Base-by-base conservation (phyloP, 2,888 invertebrate species). In the Netelia inedita region DNA sequence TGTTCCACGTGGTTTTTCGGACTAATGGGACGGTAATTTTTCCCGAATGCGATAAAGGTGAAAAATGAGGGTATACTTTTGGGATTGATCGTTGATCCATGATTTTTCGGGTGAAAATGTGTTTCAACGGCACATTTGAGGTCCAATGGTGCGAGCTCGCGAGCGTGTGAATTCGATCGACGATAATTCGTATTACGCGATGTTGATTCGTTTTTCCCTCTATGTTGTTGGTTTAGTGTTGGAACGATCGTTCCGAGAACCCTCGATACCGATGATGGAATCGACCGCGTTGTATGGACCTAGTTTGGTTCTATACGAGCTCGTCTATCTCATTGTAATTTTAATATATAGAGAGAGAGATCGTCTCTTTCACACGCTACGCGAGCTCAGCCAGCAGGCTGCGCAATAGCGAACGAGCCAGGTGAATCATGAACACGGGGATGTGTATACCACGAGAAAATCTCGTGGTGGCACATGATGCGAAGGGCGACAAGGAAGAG, bases 311-410 rank as follows among this genome's bases (percentile, higher is more conserved):
- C 3, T 66, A 63, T 50, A 14, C 35, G 66, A 55, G 61, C 68
- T 71, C 50, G 66, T 75, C 14, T 35, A 78, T 68, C 35, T 79
- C 71, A 83, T 87, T 87, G 86, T 86, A 66, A 80, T 82, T 85
- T 74, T 79, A 86, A 83, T 82, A 19, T 57, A 28, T 50, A 68
- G 19, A 69, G 61, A 46, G 46, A 80, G 55, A 76, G 57, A 79
- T 57, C 59, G 43, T 78, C 68, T 74, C 68, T 85, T 85, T 84
- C 87, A 80, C 82, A 82, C 84, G 83, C 76, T 80, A 72, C n/a
- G 41, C 55, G 6, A 11, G 46, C 43, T 69, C 46, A 35, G 35
- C 21, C 8, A 63, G 21, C 59, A 50, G 53, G n/a, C 65, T 57
- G 75, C 10, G 41, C 61, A 28, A 55, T 50, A 46, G 53, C n/a